Evolutionary conservation across 2,797 vertebrate genomes (phyloP), one percentile per base, ranked within the genome.

Genomic region (Spinibarbus caldwelli): DNA sequence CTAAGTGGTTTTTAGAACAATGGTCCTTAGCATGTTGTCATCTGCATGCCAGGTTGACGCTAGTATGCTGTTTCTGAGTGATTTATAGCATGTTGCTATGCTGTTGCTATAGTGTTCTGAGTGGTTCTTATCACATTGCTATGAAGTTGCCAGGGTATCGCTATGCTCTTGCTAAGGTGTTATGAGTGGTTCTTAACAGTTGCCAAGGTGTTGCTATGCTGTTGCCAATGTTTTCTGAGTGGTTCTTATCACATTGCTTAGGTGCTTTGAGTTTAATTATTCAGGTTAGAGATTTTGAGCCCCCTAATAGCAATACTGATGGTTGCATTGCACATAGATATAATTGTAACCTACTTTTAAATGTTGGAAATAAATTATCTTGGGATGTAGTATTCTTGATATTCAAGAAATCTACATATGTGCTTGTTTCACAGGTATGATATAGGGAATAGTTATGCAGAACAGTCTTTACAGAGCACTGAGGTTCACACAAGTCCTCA

Each of bases 341-440:
- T 66, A 17, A 66, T 34, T 66, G 14, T 59, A 59, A 38, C 49
- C 75, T 57, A 57, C 23, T 62, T 78, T 62, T 15, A 41, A 36
- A 26, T 78, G 17, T 34, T 62, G 76, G n/a, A 64, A 78, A 47
- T 66, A 47, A 31, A 79, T 79, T 10, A 66, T 11, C 41, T 80
- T 49, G 62, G 41, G 11, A 23, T 67, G 41, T 66, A 47, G 23
- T 31, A 6, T 7, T 19, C 34, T 38, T 68, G 41, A 15, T 34
- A 23, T 23, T 80, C n/a, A 67, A 64, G 14, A 29, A 64, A 66
- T 34, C 64, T 66, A 17, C 11, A 79, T 47, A 66, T 21, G 62
- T 12, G 57, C 38, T 78, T 64, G 38, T 59, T 38, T 59, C 62
- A 66, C 62, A 34, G 14, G 8, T 66, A 34, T 45, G 6, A 47